A percentile compares a stretch with the other conserved stretches of the same genome.
Evolutionary conservation across 2,113 vertebrate species (phyloP).

Genomic region (Coreoperca whiteheadi): DNA sequence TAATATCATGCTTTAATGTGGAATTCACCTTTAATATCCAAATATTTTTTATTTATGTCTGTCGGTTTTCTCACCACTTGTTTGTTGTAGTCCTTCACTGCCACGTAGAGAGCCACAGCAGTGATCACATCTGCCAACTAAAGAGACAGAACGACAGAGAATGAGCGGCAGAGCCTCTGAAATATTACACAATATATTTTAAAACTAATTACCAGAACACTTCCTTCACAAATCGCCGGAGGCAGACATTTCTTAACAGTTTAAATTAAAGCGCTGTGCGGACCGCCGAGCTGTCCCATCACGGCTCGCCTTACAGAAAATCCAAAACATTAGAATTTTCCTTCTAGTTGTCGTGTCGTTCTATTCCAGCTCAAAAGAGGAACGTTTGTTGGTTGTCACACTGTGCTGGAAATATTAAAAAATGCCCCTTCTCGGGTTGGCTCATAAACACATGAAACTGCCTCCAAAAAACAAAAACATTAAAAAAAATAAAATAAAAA

Average conservation of each 20-base stretch:
- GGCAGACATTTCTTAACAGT: not conserved
- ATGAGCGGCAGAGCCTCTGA: not conserved
- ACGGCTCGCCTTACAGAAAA: not conserved
- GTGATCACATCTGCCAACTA: conserved; percentile 94
- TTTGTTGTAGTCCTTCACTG: conserved; percentile 95
- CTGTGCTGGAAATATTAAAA: not conserved
- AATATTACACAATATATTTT: not conserved
- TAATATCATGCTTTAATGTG: too few species aligned
- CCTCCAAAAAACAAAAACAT: too few species aligned
- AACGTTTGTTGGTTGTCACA: not conserved
- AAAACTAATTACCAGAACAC: not conserved
- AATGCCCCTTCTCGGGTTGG: too few species aligned
- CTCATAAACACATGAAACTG: not conserved
- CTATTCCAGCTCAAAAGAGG: not conserved
- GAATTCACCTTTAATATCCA: not conserved
- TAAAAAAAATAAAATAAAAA: too few species aligned
- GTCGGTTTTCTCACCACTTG: conserved; percentile 88
- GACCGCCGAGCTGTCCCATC: not conserved
- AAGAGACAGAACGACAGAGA: not conserved
- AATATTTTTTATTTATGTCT: not conserved
- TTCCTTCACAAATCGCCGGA: not conserved
- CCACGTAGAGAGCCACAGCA: conserved; percentile 93
- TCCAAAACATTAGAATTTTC: not conserved
- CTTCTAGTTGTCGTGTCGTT: not conserved
- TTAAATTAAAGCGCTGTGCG: not conserved